Evolutionary conservation across 2,888 invertebrate species (phyloP).

Genomic region (Xylocampa areola): DNA sequence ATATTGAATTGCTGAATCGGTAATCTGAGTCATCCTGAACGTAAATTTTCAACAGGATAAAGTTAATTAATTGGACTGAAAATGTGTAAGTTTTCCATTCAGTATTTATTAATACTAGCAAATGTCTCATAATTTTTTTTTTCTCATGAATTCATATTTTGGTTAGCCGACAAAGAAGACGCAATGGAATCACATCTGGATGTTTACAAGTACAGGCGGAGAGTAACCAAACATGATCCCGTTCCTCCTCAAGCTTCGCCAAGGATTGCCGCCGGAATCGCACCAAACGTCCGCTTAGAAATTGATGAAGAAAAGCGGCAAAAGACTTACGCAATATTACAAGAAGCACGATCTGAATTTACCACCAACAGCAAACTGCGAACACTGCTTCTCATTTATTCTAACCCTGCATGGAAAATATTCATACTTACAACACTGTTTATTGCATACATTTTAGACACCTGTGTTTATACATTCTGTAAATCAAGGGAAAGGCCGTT

Average conservation of each 20-base stretch:
- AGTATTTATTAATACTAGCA: too few species aligned
- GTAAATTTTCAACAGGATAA: conserved; percentile 14
- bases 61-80: conserved; percentile 21
- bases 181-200: conserved; percentile 62
- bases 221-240: conserved; percentile 62
- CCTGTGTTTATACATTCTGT: conserved; percentile 80
- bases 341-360: conserved; percentile 79
- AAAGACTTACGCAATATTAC: conserved; percentile 81
- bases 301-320: conserved; percentile 67
- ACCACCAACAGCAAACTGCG: conserved; percentile 73
- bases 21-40: conserved; percentile 16
- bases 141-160: conserved; percentile 12
- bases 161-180: conserved; percentile 51
- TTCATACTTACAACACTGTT: conserved; percentile 77
- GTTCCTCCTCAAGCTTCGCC: background rate
- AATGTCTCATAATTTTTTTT: too few species aligned
- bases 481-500: conserved; percentile 66
- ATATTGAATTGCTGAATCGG: conserved; percentile 32
- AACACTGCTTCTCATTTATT: conserved; percentile 78
- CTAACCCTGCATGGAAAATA: conserved; percentile 78
- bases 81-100: conserved; percentile 44
- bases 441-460: conserved; percentile 78
- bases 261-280: conserved; percentile 8
- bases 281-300: conserved; percentile 63
- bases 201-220: conserved; percentile 76